Evolutionary conservation across 2,797 vertebrate species (phyloP).

Genomic region (Poecile montanus): DNA sequence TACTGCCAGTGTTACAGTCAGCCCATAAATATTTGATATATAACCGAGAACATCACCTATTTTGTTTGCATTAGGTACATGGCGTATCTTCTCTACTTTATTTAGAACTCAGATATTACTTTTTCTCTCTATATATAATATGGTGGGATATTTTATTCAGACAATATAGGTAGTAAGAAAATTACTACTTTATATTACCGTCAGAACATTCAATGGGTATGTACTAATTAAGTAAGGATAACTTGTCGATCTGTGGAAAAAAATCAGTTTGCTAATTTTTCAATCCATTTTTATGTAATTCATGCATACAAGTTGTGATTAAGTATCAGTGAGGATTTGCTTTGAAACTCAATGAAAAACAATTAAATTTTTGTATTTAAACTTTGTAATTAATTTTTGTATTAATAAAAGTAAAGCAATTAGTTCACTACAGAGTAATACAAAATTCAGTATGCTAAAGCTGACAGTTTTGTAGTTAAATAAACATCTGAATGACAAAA

Average conservation of each 20-base stretch:
- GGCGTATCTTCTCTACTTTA: background rate
- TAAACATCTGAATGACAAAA: background rate
- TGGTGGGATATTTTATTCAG: background rate
- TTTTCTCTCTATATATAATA: background rate
- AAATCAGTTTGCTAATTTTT: background rate
- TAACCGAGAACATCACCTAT: background rate
- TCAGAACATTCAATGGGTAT: background rate
- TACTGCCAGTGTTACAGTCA: background rate
- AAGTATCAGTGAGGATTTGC: background rate
- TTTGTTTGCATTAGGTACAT: background rate
- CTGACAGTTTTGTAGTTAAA: background rate
- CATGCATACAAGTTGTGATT: background rate
- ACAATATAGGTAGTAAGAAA: background rate
- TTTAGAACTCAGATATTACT: background rate
- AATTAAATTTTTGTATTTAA: background rate
- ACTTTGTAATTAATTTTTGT: background rate
- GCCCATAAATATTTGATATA: slow-evolving; percentile 29
- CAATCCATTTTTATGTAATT: background rate
- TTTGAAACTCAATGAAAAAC: background rate
- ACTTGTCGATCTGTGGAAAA: background rate
- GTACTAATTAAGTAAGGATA: background rate
- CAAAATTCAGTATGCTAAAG: background rate
- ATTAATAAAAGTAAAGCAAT: background rate
- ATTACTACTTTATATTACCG: background rate
- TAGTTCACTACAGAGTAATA: background rate